Conservation (phyloP, 2,888 invertebrate genomes). For the Eristalis tenax region DNA sequence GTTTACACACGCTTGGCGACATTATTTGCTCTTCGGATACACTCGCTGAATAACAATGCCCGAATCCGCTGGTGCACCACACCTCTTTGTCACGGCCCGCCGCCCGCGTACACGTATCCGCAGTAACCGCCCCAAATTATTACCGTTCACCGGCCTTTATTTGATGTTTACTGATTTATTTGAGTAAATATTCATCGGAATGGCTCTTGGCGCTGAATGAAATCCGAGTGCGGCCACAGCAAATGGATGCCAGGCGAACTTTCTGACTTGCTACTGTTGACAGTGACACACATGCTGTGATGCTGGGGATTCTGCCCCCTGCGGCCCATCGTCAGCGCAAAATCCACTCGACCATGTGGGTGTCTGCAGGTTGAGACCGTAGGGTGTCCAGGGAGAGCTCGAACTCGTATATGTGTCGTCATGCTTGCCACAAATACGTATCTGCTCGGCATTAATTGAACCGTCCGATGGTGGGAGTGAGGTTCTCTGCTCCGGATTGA, state of each 20-base stretch:
- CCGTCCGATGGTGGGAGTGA: not conserved
- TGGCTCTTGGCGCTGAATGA: not conserved
- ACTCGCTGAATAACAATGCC: not conserved
- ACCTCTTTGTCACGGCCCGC: not conserved
- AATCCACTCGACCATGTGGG: not conserved
- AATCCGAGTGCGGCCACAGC: not conserved
- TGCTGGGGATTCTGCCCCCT: too few species aligned
- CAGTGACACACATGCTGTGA: not conserved
- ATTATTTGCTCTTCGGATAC: not conserved
- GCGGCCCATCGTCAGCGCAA: not conserved
- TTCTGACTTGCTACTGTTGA: not conserved
- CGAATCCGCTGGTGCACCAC: not conserved
- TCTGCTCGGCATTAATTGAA: not conserved
- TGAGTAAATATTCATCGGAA: conserved; percentile 30
- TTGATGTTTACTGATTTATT: conserved; percentile 39
- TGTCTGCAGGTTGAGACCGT: not conserved
- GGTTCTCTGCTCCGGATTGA: not conserved
- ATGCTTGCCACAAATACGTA: not conserved
- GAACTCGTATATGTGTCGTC: conserved; percentile 1
- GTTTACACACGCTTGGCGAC: not conserved
- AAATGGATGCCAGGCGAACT: not conserved
- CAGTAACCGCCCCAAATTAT: conserved; percentile 32
- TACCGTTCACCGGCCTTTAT: conserved; percentile 30
- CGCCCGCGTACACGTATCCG: not conserved
- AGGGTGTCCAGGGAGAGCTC: not conserved